A percentile compares a stretch with the other conserved stretches of the same genome.
phyloP scores from a whole-genome alignment of 2,888 invertebrate genomes.

The Monochamus alternatus region DNA sequence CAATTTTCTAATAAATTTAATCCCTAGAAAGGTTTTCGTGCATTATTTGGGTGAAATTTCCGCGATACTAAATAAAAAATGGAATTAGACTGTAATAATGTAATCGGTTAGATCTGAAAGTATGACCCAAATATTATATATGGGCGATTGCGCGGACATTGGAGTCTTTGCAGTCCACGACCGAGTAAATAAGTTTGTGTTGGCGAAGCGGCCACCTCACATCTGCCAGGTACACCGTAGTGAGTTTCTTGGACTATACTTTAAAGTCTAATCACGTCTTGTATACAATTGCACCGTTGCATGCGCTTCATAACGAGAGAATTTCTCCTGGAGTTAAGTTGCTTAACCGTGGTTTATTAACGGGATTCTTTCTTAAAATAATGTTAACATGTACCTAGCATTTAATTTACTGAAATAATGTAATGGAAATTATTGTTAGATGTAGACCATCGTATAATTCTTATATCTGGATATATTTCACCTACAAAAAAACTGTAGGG shows the following conservation, averaged over 20 bases:
- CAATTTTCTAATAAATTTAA: too few species aligned
- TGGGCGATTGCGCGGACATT: not conserved
- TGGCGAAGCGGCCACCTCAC: not conserved
- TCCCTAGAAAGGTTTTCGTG: too few species aligned
- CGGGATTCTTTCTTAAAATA: not conserved
- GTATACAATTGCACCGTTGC: not conserved
- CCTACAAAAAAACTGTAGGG: too few species aligned
- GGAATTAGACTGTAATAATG: too few species aligned
- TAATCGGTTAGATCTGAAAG: not conserved
- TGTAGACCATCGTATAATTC: too few species aligned
- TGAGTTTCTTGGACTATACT: not conserved
- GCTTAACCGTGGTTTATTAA: not conserved
- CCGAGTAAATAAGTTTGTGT: not conserved
- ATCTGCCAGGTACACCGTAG: not conserved
- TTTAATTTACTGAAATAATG: too few species aligned
- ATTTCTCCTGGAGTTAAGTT: not conserved
- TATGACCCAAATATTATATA: not conserved
- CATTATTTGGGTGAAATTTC: too few species aligned
- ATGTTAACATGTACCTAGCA: not conserved
- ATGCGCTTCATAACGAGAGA: not conserved
- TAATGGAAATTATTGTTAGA: too few species aligned
- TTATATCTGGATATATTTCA: too few species aligned
- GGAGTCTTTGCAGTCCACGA: not conserved
- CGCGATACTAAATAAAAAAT: too few species aligned
- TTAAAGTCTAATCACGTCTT: not conserved